Evolutionary conservation across 2,113 vertebrate species (phyloP), one percentile per base, ranked within the genome.

Genomic region (Fulmarus glacialis): DNA sequence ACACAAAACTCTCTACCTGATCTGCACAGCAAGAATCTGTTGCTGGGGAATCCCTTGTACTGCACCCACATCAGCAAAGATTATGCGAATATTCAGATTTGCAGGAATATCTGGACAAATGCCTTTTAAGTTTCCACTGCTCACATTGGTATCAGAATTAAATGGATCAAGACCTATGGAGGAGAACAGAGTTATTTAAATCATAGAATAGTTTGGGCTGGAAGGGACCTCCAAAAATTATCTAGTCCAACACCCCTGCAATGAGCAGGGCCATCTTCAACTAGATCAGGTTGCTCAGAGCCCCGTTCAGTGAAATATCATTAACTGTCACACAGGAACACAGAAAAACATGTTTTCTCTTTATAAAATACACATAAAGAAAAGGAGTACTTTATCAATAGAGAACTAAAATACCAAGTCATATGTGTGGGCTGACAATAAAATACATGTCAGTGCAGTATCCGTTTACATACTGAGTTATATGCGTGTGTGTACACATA

Each of bases 21-120:
- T 95, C 97, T 99, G 98, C 36, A 99, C 53, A 23, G 98, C 98
- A 18, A 96, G 96, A 36, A 99, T 99, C 60, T 99, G 96, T 47
- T 92, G 96, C 91, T 98, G 98, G 40, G 98, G 91, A 48, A 98
- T n/a, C 21, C 98, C 99, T 53, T 98, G 97, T 71, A 99, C 96
- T 3, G 96, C 88, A 4, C 98, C 98, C 34, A 98, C 97, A 23
- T 97, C 93, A 2, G 98, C 85, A 91, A 97, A 98, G 72, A 98
- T 97, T 34, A 99, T 97, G 15, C 72, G 98, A 88, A 99, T 96
- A 19, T 98, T 98, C 73, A 99, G 97, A 71, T 98, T 98, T 24
- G 99, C 97, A 50, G 99, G 99, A 81, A 99, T 78, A 18, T 97
- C 98, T 34, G 30, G 52, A 91, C 99, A 99, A 82, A 96, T 50